These are phyloP conservation scores for Lampris incognitus DNA, from an alignment of 2,113 vertebrate genomes.

Conservation along the genomic window DNA sequence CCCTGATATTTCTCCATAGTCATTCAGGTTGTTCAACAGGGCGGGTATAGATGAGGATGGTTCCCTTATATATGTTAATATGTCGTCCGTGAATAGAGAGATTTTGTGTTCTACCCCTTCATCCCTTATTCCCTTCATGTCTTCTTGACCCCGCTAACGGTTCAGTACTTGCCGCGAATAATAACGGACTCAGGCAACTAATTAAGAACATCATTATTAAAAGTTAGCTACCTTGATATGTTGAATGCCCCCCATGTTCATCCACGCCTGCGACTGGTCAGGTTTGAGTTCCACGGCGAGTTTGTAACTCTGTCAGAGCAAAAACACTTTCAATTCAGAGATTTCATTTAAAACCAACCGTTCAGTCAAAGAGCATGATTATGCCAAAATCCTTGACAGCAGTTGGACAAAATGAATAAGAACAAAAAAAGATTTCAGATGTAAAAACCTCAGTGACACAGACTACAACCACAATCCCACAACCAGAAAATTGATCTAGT, in stretches of 20 bases:
- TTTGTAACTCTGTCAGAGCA: conserved; percentile 88
- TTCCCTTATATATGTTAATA: too few relatives aligned
- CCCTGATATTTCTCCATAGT: too few relatives aligned
- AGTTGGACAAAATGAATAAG: background rate
- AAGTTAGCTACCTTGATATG: conserved; percentile 91
- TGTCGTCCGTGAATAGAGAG: too few relatives aligned
- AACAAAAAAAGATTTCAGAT: background rate
- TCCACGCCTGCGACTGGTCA: conserved; percentile 96
- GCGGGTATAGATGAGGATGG: too few relatives aligned
- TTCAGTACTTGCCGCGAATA: too few relatives aligned
- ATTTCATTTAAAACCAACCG: background rate
- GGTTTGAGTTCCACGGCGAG: conserved; percentile 91
- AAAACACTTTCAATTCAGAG: background rate
- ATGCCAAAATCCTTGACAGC: background rate
- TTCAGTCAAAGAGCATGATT: background rate
- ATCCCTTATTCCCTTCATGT: too few relatives aligned
- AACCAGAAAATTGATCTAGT: background rate
- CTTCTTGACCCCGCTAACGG: too few relatives aligned
- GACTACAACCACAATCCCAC: background rate
- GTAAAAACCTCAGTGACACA: background rate
- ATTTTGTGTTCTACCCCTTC: too few relatives aligned
- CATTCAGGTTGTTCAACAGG: too few relatives aligned
- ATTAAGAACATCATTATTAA: too few relatives aligned
- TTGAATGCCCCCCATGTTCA: conserved; percentile 99
- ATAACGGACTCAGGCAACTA: too few relatives aligned